These are phyloP conservation scores for Blennius ocellaris DNA, from an alignment of 2,113 vertebrate species.

Conservation along the genomic window DNA sequence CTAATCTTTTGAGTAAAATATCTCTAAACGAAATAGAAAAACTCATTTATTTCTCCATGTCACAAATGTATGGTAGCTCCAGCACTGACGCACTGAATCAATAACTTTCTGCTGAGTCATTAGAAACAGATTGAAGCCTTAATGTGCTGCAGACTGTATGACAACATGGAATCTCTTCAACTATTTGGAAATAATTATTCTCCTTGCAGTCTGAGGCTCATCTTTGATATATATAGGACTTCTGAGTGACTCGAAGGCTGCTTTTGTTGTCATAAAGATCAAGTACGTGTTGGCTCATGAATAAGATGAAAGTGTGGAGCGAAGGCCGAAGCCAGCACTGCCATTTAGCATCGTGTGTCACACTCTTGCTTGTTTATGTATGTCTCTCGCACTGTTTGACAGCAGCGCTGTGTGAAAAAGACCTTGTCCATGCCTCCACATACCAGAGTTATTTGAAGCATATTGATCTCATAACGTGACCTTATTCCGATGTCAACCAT, in stretches of 20 bases:
- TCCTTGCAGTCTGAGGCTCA: conserved; percentile 33
- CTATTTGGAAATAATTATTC: conserved; percentile 37
- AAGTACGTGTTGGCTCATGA: conserved; percentile 51
- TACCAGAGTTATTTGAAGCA: conserved; percentile 47
- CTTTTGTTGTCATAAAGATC: conserved; percentile 54
- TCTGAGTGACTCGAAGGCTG: conserved; percentile 43
- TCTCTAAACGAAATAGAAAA: conserved; percentile 34
- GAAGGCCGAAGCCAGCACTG: conserved; percentile 52
- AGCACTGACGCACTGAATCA: conserved; percentile 22
- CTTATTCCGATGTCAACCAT: conserved; percentile 17
- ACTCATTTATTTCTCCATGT: conserved; percentile 31
- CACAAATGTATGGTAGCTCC: conserved; percentile 50
- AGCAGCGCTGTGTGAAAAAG: conserved; percentile 38
- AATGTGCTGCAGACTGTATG: conserved; percentile 22
- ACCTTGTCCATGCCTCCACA: conserved; percentile 19
- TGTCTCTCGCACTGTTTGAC: conserved; percentile 50
- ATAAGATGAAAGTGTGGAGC: conserved; percentile 67
- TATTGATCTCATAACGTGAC: conserved; percentile 31
- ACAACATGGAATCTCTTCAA: conserved; percentile 20
- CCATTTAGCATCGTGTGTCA: conserved; percentile 68
- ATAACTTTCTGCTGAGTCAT: conserved; percentile 31
- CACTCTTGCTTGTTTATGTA: conserved; percentile 73
- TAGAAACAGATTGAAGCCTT: conserved; percentile 13
- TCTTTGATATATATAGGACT: conserved; percentile 49
- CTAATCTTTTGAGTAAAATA: conserved; percentile 41